Base-by-base conservation (phyloP, 1,140 invertebrate genomes). In the Drosophila pectinifera region DNA sequence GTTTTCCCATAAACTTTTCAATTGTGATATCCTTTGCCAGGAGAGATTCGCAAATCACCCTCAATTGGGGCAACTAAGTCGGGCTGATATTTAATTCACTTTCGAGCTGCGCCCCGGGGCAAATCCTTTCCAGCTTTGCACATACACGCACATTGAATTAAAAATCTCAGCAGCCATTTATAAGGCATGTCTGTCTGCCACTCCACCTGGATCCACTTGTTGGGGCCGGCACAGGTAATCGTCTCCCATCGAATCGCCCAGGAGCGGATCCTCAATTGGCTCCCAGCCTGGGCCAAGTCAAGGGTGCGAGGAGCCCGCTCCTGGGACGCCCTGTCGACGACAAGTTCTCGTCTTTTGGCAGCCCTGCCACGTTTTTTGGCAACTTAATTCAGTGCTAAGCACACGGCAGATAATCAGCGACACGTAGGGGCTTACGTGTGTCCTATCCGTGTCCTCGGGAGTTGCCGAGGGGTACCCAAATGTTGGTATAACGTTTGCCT, bases 301-400 rank as follows among this genome's bases (percentile, higher is more conserved):
- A n/a, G n/a, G n/a, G 31, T 13, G 31, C n/a, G 4, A n/a, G 20
- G 5, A 54, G n/a, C 77, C 61, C 51, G 28, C 45, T n/a, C 48
- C 18, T 51, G 64, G 13, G 22, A 14, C 4, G 22, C 34, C 24
- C 18, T 11, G n/a, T 18, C 16, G 28, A 5, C 39, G 39, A 43
- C 38, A 43, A 45, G 28, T 16, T 46, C 11, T 16, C 16, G 28
- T 55, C 28, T 73, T 16, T 59, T 73, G 67, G 55, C 67, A 36
- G 24, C 43, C 38, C 38, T 69, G 16, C 48, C 58, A 61, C 58
- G 58, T 61, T 78, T 82, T 82, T 86, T 86, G 78, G 78, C 73
- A 78, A 62, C 63, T 65, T 85, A 85, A 85, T 86, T 83, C 82
- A 39, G 39, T 78, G 73, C 78, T 86, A 85, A 85, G 82, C 82